Evolutionary conservation across 1,140 invertebrate genomes (phyloP).

Genomic region (Drosophila lini): DNA sequence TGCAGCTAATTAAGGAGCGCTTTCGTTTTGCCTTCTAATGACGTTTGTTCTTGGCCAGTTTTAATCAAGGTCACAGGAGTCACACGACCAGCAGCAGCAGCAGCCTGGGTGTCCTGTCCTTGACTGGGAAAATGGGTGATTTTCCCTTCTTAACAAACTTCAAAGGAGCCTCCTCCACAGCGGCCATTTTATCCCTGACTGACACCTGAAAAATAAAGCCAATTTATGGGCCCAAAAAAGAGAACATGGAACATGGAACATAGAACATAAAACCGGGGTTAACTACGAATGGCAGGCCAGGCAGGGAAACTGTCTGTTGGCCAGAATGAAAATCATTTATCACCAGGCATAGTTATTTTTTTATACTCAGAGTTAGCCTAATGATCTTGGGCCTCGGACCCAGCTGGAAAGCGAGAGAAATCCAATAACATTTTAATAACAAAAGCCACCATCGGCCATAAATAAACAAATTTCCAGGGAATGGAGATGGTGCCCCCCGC

Average conservation of each 20-base stretch:
- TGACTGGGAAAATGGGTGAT: constrained; percentile 17
- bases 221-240: constrained; percentile 47
- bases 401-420: constrained; percentile 81
- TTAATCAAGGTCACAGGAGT: constrained; percentile 52
- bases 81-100: constrained; percentile 65
- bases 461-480: constrained; percentile 76
- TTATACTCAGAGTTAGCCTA: constrained; percentile 21
- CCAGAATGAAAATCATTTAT: constrained; percentile 70
- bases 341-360: constrained; percentile 24
- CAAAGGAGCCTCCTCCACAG: constrained; percentile 38
- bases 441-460: constrained; percentile 71
- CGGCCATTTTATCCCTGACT: constrained; percentile 32
- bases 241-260: constrained; percentile 17
- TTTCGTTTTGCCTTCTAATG: constrained; percentile 33
- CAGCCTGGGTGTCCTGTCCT: constrained; percentile 70
- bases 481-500: constrained; percentile 33
- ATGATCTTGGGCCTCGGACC: constrained; percentile 43
- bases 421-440: constrained; percentile 83
- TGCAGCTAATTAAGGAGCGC: constrained; percentile 37
- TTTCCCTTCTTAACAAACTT: constrained; percentile 10
- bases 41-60: constrained; percentile 26
- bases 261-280: constrained; percentile 21
- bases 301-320: constrained; percentile 50
- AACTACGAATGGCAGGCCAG: constrained; percentile 49
- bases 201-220: constrained; percentile 57